phyloP scores from a whole-genome alignment of 2,797 vertebrate species.

The Scarus forsteni region DNA sequence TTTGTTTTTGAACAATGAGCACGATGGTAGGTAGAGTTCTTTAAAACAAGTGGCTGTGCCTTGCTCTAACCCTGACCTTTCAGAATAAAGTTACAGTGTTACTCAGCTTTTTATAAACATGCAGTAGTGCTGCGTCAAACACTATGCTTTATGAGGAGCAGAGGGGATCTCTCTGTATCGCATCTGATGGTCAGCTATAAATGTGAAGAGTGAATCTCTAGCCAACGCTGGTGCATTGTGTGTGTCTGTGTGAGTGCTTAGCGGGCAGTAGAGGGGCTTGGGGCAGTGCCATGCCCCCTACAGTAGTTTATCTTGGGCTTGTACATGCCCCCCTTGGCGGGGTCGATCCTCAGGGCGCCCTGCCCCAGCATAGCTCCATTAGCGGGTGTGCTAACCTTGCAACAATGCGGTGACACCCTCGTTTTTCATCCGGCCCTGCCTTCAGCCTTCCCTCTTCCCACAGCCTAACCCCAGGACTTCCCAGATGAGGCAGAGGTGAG shows the following conservation, averaged over 20 bases:
- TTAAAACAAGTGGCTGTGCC: slow-evolving; percentile 18
- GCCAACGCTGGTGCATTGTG: slow-evolving; percentile 45
- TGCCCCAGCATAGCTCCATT: slow-evolving; percentile 87
- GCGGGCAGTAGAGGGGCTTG: slow-evolving; percentile 81
- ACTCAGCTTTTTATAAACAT: slow-evolving; percentile 67
- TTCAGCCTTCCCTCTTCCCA: slow-evolving; percentile 80
- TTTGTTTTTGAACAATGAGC: slow-evolving; percentile 15
- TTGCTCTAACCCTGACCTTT: slow-evolving; percentile 17
- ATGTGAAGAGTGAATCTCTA: slow-evolving; percentile 64
- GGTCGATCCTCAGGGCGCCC: slow-evolving; percentile 82
- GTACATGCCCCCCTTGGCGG: slow-evolving; percentile 82
- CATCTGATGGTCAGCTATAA: slow-evolving; percentile 81
- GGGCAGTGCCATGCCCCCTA: slow-evolving; percentile 85
- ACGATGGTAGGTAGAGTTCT: slow-evolving; percentile 9
- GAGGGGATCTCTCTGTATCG: slow-evolving; percentile 55
- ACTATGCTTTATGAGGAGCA: slow-evolving; percentile 59
- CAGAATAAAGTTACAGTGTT: slow-evolving; percentile 52
- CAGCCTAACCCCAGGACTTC: slow-evolving; percentile 70
- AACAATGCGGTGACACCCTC: slow-evolving; percentile 90
- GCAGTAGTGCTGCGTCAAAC: slow-evolving; percentile 75
- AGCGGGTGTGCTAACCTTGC: slow-evolving; percentile 93
- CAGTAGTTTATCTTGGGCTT: slow-evolving; percentile 91
- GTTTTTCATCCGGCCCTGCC: slow-evolving; percentile 87
- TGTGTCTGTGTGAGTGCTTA: slow-evolving; percentile 72
- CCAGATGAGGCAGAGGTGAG: slow-evolving; percentile 83